These are phyloP conservation scores for Thecocarcelia acutangulata DNA, from an alignment of 2,888 invertebrate genomes.

Conservation along the genomic window DNA sequence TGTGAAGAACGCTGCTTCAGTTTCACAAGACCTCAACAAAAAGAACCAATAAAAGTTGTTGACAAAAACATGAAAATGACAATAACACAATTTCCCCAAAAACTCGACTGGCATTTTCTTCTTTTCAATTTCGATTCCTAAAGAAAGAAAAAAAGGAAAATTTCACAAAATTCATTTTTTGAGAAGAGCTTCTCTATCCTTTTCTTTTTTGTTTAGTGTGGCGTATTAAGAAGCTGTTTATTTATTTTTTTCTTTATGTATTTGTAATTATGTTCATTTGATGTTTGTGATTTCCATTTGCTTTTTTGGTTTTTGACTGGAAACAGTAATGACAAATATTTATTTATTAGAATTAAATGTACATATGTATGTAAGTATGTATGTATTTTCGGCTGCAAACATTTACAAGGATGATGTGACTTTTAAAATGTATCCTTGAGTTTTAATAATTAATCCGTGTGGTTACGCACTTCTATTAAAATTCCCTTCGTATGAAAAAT, in stretches of 20 bases:
- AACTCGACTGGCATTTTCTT: slow-evolving; percentile 28
- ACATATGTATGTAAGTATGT: no score
- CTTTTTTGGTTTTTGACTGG: neutral
- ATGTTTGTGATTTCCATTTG: neutral
- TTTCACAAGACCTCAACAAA: slow-evolving; percentile 53
- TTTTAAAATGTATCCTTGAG: slow-evolving; percentile 1
- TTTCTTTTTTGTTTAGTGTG: slow-evolving; percentile 29
- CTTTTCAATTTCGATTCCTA: slow-evolving; percentile 1
- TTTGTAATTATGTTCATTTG: neutral
- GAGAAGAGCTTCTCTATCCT: slow-evolving; percentile 6
- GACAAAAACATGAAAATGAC: slow-evolving; percentile 49
- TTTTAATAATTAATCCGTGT: neutral
- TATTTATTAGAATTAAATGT: neutral
- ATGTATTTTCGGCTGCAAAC: neutral
- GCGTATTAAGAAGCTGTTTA: slow-evolving; percentile 43
- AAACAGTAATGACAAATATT: neutral
- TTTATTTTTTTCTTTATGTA: slow-evolving; percentile 4
- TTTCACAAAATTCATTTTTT: slow-evolving; percentile 25
- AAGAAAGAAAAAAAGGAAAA: slow-evolving; percentile 16
- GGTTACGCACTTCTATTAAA: slow-evolving; percentile 47
- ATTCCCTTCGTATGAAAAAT: neutral
- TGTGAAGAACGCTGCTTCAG: slow-evolving; percentile 63
- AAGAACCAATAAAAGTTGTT: slow-evolving; percentile 65
- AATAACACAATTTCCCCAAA: slow-evolving; percentile 22
- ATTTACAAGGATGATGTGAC: slow-evolving; percentile 10